These are phyloP conservation scores for Drosophila sp. DNA, from an alignment of 1,140 invertebrate species.

Conservation along the genomic window DNA sequence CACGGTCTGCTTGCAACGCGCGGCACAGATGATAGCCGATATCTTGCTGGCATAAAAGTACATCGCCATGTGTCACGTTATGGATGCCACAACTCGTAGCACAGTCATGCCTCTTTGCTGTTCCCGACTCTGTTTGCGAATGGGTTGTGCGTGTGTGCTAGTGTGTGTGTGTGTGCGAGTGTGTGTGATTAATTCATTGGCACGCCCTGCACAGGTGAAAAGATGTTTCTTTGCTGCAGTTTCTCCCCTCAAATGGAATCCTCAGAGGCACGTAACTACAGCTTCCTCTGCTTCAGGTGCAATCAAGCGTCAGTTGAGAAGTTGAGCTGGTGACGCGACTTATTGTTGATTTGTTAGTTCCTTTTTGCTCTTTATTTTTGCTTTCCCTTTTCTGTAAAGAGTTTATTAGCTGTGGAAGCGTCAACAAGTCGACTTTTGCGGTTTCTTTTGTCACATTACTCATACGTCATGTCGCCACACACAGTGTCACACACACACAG, in stretches of 20 bases:
- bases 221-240: background rate
- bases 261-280: slow-evolving; percentile 7
- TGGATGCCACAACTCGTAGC: slow-evolving; percentile 55
- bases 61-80: slow-evolving; percentile 85
- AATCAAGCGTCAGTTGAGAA: slow-evolving; percentile 18
- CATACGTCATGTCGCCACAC: slow-evolving; percentile 52
- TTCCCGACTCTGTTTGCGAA: background rate
- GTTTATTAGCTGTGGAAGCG: slow-evolving; percentile 42
- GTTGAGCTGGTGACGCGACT: slow-evolving; percentile 8
- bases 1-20: slow-evolving; percentile 81
- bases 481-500: slow-evolving; percentile 4
- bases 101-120: slow-evolving; percentile 60
- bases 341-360: slow-evolving; percentile 14
- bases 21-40: slow-evolving; percentile 83
- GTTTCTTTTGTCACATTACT: slow-evolving; percentile 69
- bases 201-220: slow-evolving; percentile 22
- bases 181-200: slow-evolving; percentile 26
- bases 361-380: background rate
- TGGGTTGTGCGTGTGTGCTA: background rate
- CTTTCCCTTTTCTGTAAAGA: background rate
- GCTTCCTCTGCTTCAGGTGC: slow-evolving; percentile 4
- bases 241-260: background rate
- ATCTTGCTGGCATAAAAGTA: slow-evolving; percentile 85
- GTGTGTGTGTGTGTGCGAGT: background rate
- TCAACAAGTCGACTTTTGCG: slow-evolving; percentile 66